Evolutionary conservation across 2,888 invertebrate genomes (phyloP).

Genomic region (Zaprionus obscuricornis): DNA sequence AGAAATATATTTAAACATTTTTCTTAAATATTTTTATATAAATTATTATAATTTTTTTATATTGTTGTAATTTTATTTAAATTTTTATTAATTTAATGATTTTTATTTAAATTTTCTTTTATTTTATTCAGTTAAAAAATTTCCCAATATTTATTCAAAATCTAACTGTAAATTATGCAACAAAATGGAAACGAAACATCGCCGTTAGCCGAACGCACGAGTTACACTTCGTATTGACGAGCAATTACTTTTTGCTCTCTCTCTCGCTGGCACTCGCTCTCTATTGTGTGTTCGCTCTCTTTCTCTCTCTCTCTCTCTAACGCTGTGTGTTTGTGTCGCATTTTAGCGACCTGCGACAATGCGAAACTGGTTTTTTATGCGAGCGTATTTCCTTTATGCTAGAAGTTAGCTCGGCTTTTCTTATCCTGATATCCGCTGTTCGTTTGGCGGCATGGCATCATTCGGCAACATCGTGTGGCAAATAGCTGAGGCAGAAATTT

Average conservation of each 20-base stretch:
- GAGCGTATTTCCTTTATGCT: constrained; percentile 48
- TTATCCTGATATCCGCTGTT: constrained; percentile 63
- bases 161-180: constrained; percentile 12
- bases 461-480: constrained; percentile 22
- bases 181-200: constrained; percentile 55
- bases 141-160: constrained; percentile 55
- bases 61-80: neutral
- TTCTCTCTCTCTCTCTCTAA: no score
- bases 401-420: constrained; percentile 55
- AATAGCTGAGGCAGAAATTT: constrained; percentile 5
- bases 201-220: constrained; percentile 13
- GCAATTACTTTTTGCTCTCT: neutral
- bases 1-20: no score
- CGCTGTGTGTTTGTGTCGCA: neutral
- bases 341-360: constrained; percentile 63
- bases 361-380: constrained; percentile 60
- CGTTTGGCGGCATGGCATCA: constrained; percentile 39
- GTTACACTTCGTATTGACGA: constrained; percentile 32
- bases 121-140: neutral
- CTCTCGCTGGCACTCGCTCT: constrained; percentile 3
- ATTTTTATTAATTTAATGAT: neutral
- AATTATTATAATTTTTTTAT: no score
- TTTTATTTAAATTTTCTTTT: neutral
- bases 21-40: no score
- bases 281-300: neutral